Evolutionary conservation across 1,140 invertebrate genomes (phyloP).

Genomic region (Paraescarpia echinospica): DNA sequence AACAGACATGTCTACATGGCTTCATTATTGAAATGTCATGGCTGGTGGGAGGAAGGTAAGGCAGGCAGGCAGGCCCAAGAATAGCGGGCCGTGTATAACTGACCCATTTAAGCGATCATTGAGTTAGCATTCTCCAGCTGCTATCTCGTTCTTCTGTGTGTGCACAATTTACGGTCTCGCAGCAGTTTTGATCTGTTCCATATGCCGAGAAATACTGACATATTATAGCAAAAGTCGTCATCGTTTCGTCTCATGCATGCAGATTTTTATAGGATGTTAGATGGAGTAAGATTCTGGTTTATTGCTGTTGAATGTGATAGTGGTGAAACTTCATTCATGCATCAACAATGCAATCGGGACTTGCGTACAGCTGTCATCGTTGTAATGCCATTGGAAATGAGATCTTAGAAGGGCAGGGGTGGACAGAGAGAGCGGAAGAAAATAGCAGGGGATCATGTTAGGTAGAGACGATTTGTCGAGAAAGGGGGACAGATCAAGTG

Average conservation of each 20-base stretch:
- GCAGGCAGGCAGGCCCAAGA: background rate
- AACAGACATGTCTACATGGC: background rate
- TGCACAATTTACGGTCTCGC: background rate
- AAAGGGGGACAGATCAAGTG: too few species aligned
- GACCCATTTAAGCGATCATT: background rate
- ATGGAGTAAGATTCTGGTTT: too few species aligned
- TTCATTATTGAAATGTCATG: background rate
- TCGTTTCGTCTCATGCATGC: background rate
- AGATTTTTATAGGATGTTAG: background rate
- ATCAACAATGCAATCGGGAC: too few species aligned
- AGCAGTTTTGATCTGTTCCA: background rate
- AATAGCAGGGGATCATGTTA: too few species aligned
- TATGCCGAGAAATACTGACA: background rate
- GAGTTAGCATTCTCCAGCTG: background rate
- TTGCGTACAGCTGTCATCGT: too few species aligned
- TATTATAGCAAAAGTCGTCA: background rate
- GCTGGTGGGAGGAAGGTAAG: background rate
- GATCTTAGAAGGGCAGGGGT: too few species aligned
- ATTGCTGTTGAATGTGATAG: too few species aligned
- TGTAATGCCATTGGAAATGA: too few species aligned
- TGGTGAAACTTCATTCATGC: too few species aligned
- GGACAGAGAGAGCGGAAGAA: too few species aligned
- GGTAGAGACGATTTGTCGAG: too few species aligned
- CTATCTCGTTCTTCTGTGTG: background rate
- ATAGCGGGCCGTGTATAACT: background rate